These are phyloP conservation scores for Rousettus leschenaultii DNA, from an alignment of 2,113 vertebrate species.

Conservation along the genomic window DNA sequence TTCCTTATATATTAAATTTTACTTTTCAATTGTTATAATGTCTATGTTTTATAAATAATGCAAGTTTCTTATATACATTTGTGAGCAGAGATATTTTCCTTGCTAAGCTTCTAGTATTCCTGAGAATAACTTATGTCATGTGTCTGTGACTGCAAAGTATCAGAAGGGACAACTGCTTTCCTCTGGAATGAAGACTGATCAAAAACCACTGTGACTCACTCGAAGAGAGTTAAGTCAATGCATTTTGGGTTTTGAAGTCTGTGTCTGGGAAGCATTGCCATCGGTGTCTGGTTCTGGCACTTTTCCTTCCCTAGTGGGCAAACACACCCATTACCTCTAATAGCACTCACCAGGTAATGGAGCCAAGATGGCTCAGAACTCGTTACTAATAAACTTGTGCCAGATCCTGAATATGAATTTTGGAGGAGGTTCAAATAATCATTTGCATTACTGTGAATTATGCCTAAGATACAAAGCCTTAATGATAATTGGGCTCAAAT, in stretches of 20 bases:
- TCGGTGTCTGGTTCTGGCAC: neutral
- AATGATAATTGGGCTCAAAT: neutral
- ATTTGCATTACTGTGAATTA: slow-evolving; percentile 26
- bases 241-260: neutral
- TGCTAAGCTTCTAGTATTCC: neutral
- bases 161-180: neutral
- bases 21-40: neutral
- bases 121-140: neutral
- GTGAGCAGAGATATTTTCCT: neutral
- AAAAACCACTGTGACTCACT: neutral
- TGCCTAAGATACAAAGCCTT: neutral
- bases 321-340: neutral
- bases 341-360: neutral
- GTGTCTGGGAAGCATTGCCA: neutral
- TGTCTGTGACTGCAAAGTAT: neutral
- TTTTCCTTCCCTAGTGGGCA: neutral
- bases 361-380: neutral
- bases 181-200: neutral
- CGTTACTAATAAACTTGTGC: neutral
- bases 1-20: neutral
- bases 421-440: neutral
- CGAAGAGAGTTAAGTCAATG: neutral
- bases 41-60: neutral
- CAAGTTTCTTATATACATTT: neutral
- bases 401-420: neutral